phyloP scores from a whole-genome alignment of 2,113 vertebrate species.

The Mus pahari region DNA sequence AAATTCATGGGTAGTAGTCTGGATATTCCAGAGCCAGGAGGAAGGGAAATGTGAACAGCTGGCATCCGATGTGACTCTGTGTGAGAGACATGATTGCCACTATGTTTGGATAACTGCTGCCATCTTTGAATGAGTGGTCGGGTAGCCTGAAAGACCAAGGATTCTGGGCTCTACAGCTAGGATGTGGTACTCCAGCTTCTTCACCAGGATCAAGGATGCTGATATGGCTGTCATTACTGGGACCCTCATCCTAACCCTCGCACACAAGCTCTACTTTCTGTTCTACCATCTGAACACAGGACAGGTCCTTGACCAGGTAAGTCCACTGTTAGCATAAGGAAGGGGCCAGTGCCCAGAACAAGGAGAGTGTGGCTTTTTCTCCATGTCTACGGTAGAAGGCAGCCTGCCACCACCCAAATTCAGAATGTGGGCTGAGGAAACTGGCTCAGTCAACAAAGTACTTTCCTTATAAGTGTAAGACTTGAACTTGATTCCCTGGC shows the following conservation, averaged over 20 bases:
- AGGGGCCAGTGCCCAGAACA: background rate
- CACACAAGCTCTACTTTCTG: background rate
- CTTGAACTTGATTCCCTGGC: too few relatives aligned
- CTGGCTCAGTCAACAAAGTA: background rate
- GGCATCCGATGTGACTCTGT: background rate
- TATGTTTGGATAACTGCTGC: background rate
- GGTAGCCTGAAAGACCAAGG: rapidly evolving
- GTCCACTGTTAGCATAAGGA: background rate
- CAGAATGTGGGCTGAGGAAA: background rate
- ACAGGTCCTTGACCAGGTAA: background rate
- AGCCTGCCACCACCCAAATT: background rate
- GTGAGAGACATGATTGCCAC: background rate
- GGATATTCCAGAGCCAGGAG: background rate
- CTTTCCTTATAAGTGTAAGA: background rate
- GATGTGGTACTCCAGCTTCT: background rate
- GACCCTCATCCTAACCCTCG: background rate
- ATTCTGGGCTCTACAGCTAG: background rate
- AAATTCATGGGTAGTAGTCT: background rate
- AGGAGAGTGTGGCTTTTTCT: background rate
- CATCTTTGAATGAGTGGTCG: background rate
- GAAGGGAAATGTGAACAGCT: background rate
- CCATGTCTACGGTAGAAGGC: background rate
- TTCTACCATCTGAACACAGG: background rate
- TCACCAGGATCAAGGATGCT: background rate
- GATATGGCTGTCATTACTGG: background rate